Percentiles rank a stretch among this genome's conserved stretches.
Evolutionary conservation across 2,888 invertebrate species (phyloP).

Genomic region (Epinotia bilunana): DNA sequence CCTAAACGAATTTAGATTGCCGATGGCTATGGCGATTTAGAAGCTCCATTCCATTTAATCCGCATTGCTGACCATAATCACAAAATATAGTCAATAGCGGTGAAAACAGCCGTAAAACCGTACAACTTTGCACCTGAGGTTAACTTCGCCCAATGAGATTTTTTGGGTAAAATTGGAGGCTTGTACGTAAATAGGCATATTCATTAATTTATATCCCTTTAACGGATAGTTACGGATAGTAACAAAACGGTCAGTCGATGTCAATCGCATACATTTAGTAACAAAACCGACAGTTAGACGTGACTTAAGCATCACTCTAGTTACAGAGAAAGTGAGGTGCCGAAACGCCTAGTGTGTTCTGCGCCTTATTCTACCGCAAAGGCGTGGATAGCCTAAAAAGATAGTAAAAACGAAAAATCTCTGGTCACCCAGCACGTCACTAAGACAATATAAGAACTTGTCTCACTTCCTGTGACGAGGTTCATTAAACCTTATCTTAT

Average conservation of each 20-base stretch:
- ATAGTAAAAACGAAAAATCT: background rate
- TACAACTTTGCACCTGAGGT: background rate
- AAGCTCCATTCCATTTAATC: background rate
- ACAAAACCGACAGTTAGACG: no score
- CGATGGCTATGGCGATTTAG: constrained; percentile 1
- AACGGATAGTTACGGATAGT: no score
- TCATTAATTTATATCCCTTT: no score
- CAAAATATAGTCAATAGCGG: background rate
- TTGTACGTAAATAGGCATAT: background rate
- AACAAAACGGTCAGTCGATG: no score
- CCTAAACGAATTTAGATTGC: constrained; percentile 25
- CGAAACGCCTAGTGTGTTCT: no score
- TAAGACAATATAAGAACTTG: constrained; percentile 28
- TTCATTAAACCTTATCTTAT: constrained; percentile 22
- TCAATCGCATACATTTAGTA: no score
- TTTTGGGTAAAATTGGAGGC: background rate
- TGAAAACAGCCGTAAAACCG: background rate
- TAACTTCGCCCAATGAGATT: constrained; percentile 1
- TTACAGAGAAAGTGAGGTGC: no score
- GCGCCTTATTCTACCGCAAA: no score
- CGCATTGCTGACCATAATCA: constrained; percentile 7
- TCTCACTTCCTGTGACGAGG: constrained; percentile 25
- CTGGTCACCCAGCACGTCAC: background rate
- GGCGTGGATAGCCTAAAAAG: no score
- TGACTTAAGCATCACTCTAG: no score